Evolutionary conservation across 2,113 vertebrate genomes (phyloP), one percentile per base, ranked within the genome.

Genomic region (Saccopteryx bilineata): DNA sequence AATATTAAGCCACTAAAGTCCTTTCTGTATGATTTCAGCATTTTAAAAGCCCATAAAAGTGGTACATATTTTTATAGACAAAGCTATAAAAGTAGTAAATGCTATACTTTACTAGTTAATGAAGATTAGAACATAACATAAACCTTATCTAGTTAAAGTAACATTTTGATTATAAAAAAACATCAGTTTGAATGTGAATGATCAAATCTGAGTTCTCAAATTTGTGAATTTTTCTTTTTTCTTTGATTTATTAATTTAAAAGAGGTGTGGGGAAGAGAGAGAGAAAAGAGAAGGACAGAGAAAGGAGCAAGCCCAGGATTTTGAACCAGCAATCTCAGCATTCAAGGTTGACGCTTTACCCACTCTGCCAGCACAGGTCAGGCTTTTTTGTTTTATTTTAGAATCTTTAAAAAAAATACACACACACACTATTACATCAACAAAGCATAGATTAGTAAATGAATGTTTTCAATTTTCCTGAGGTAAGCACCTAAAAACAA

Each of bases 151-250:
- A 61, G 65, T 28, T 68, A 60, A 87, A 76, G 24, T 58, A 79
- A 75, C 5, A 61, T 79, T 85, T 78, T 86, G 61, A 71, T 82
- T 78, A 56, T 71, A 18, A 48, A 14, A 79, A 79, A 82, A 94
- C 3, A 79, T 14, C 83, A 52, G 50, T 21, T 46, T 90, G 58
- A 89, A 75, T 60, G 12, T 69, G 33, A 54, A 63, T 58, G 58
- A 82, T 86, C 8, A 86, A 94, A 74, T 66, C 5, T 7, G 1
- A 79, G 58, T 46, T 24, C 11, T 52, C 15, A 85, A 87, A 81
- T 84, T 72, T 7, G 66, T 87, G 9, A 21, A 3, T 65, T 86
- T 92, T 95, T 58, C 21, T 71, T 69, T 39, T 39, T 39, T 39
- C 39, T 39, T 39, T 39, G 39, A 39, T 39, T 39, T 39, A 39